Base-by-base conservation (phyloP, 92 coral and sea anemone genomes). In the Phymanthus crucifer region DNA sequence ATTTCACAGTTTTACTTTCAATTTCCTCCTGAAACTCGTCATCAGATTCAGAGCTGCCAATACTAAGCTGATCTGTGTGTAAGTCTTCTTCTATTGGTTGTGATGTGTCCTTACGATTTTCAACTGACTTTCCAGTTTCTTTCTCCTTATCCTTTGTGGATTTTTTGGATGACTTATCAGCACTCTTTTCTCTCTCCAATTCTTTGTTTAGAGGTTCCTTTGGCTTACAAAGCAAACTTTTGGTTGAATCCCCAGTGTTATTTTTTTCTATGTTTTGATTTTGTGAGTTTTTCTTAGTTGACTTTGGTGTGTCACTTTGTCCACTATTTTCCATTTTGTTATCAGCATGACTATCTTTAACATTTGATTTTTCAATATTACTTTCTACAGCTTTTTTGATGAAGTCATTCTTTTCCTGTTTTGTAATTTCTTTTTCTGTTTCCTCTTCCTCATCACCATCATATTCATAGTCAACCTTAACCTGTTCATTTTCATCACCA, bases 11-110 rank as follows among this genome's bases (percentile, higher is more conserved):
- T 32, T 74, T 82, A 1, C 89, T 90, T 35, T 73, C 78, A 47
- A 52, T 40, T 78, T 86, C 93, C 56, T 92, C 97, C 38, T 87
- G 93, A 26, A 86, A 86, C 50, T 83, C 97, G 84, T 86, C 85
- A 58, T 75, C 83, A 47, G 83, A 86, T 66, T 90, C 93, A 37
- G 91, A 87, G 33, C 88, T 83, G 32, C 92, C 93, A 71, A 92
- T 92, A 78, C 97, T 92, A 7, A 92, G 67, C 48, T 80, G 91
- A 82, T 92, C 97, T 71, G 88, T 78, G 17, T 78, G 82, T 31
- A 78, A 68, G 10, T 79, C 76, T 50, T 79, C 72, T 32, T 58
- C 74, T 46, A 18, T 72, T 38, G 85, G 79, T 81, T 84, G 72
- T 64, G 56, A 14, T 12, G 64, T 71, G 65, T 52, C 1, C 75